Evolutionary conservation across 2,888 invertebrate genomes (phyloP), one percentile per base, ranked within the genome.

Genomic region (Trichogramma dendrolimi): DNA sequence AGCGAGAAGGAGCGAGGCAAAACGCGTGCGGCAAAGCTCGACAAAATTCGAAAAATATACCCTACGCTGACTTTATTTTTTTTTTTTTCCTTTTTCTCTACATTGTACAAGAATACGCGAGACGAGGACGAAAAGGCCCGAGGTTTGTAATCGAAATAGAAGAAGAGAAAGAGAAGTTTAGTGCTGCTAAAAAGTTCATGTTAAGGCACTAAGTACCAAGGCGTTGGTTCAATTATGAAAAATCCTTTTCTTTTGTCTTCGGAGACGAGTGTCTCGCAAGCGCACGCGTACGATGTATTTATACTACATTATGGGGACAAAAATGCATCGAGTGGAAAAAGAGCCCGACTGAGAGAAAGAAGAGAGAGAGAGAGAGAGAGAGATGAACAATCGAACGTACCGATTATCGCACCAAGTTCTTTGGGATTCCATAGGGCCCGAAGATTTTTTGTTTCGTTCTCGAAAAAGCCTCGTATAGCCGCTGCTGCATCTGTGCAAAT

Each of bases 191-290:
- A 51, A 57, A 62, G 60, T 64, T 63, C 62, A 64, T 56, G 62
- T 59, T 68, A 68, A 69, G 69, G 69, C 67, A 69, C 68, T 69
- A 67, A 65, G 62, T 67, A 67, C 67, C 67, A 63, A 67, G 67
- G 66, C 67, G 62, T 54, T 58, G 64, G 39, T 58, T 62, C 65
- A 60, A 55, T 55, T 61, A 44, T 41, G 53, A 7, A 11, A 8
- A n/a, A n/a, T 8, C 8, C n/a, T 40, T 10, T 52, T 52, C 4
- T 52, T 52, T 51, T 51, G 14, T 39, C 52, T 6, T 53, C 40
- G 38, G 5, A 14, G n/a, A n/a, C 6, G 14, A 5, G 39, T 41
- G 39, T 52, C 42, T 4, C 11, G 11, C 14, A 8, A 10, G 11
- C 43, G 11, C 52, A 11, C n/a, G 40, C 40, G 6, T 52, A 6